phyloP scores from a whole-genome alignment of 2,113 vertebrate genomes.

The Microcebus murinus region DNA sequence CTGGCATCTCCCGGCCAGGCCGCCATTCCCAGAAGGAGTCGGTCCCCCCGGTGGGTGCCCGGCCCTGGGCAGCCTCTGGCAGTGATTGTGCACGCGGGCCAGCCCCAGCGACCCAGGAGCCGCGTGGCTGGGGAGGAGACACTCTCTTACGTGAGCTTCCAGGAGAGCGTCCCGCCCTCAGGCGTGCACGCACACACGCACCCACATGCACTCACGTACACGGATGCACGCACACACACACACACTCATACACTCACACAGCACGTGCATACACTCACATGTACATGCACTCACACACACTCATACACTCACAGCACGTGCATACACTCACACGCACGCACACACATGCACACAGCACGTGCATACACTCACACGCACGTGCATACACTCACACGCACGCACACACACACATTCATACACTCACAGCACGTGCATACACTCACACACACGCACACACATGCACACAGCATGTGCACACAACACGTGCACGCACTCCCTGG shows the following conservation, averaged over 20 bases:
- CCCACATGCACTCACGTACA: not conserved
- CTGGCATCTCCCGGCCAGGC: not conserved
- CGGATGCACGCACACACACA: too few species aligned
- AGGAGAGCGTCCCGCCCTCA: not conserved
- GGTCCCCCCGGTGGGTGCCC: not conserved
- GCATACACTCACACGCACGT: fast-evolving
- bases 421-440: fast-evolving
- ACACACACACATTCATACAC: fast-evolving
- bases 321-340: not conserved
- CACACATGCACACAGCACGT: too few species aligned
- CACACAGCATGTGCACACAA: too few species aligned
- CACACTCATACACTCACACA: not conserved
- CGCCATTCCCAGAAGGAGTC: not conserved
- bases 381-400: too few species aligned
- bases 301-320: too few species aligned
- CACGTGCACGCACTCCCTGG: too few species aligned
- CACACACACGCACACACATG: too few species aligned
- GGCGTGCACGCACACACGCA: not conserved
- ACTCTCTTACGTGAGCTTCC: not conserved
- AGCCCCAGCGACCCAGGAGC: not conserved
- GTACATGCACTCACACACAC: too few species aligned
- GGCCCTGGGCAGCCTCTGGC: not conserved
- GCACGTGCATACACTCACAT: fast-evolving
- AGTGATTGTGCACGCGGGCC: not conserved
- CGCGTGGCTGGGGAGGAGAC: not conserved